Evolutionary conservation across 2,113 vertebrate species (phyloP), one percentile per base, ranked within the genome.

Genomic region (Malurus alboscapulatus): DNA sequence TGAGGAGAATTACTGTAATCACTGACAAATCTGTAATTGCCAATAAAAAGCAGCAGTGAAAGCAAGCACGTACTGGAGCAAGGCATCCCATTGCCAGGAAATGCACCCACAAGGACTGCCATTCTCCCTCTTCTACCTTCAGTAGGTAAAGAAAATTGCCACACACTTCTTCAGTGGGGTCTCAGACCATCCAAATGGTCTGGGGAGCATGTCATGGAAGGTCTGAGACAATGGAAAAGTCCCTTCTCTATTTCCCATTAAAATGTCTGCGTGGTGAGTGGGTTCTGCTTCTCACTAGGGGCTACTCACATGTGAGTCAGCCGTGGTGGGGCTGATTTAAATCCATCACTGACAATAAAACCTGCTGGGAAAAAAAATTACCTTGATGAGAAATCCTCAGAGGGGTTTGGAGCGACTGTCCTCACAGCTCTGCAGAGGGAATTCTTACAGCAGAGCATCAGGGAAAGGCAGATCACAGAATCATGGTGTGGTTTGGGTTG

Each of bases 361-460:
- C 38, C 69, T 69, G 40, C 51, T 45, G 26, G 44, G 59, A 27
- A 75, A 82, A 82, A 63, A 73, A 79, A 44, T n/a, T 54, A 80
- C 38, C 76, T 84, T 42, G 58, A 58, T 57, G 55, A 81, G 51
- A 69, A 69, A 45, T 22, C 29, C 22, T 73, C 47, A 17, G 51
- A 30, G 61, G 51, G 25, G 15, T 17, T 62, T 62, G 47, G 32
- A 48, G 17, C 0, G 2, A 38, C 74, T n/a, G n/a, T 42, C 79
- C 50, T 84, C 10, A 0, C 10, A 27, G 61, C 53, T 48, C 38
- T 59, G 61, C 67, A 62, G 72, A 32, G 76, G 54, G 61, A 77
- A 61, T 45, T 38, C 67, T 57, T 29, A 3, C 0, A 59, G n/a
- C 3, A 6, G n/a, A 62, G 25, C 40, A 12, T 0, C 6, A 5